Base-by-base conservation (phyloP, 1,140 invertebrate species). In the Holcopasites calliopsidis region DNA sequence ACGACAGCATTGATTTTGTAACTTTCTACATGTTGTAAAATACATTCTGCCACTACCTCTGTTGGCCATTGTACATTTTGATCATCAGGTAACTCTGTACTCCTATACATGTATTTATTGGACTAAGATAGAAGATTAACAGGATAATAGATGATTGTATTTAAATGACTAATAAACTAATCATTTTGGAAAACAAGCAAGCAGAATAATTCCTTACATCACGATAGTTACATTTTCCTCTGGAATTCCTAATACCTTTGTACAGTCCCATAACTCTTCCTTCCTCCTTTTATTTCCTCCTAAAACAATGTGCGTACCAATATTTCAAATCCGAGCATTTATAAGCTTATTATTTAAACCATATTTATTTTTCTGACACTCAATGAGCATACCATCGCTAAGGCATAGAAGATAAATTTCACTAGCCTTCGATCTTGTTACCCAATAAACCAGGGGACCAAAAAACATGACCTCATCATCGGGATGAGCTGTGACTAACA, bases 381-480 rank as follows among this genome's bases (percentile, higher is more conserved):
- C 8, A 31, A 33, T 38, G n/a, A 33, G 89, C 87, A 84, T 92
- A 96, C 97, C 97, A 89, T 94, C 94, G 10, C 97, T 96, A 69
- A 99, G 92, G 91, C 98, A 99, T 23, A 99, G 92, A 28, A 99
- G 80, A 89, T 96, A 95, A 52, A 98, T 93, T 81, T 93, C 92
- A 83, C 91, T 95, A 82, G 91, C 92, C 79, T 92, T 93, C 40
- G 94, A 92, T 83, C 92, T 94, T n/a, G 90, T 91, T 44, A 95
- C 93, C 88, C 93, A 94, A 75, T 97, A 93, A 73, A 99, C 95
- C 26, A 97, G 94, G 8, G 98, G 98, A 0, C 97, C 97, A 90
- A 99, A 99, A 90, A 99, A 99, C 98, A 99, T 99, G 78, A 97
- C 97, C 90, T 99, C 98, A 88, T 98, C 97, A 91, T 99, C 98